Evolutionary conservation across 2,113 vertebrate genomes (phyloP), one percentile per base, ranked within the genome.

Genomic region (Cygnus atratus): DNA sequence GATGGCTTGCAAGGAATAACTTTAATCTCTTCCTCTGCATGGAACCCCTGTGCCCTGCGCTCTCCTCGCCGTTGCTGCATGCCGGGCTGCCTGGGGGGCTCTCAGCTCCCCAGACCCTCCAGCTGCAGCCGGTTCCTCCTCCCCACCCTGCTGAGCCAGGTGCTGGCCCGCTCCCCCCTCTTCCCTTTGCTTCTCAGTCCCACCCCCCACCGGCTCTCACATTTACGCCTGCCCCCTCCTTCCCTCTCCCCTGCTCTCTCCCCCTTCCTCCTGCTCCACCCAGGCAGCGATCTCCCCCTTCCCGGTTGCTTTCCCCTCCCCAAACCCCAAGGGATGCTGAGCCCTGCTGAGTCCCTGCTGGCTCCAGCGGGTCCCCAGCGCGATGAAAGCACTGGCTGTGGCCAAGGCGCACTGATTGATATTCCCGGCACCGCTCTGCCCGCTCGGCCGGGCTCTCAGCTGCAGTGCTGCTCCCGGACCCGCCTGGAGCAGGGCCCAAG

Each of bases 351-450:
- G 79, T 35, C 83, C 39, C 52, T 3, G 68, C 87, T 55, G 78
- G 87, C 93, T 90, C 73, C 17, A 3, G 31, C 15, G 29, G 87
- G 54, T 92, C 52, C 88, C 80, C 35, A 9, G 84, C 8, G 62
- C 24, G 11, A 91, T 96, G 94, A 93, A 97, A 95, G 92, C 90
- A 0, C 79, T 87, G 91, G 93, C 93, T 97, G 89, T 93, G 88
- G 95, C 95, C 96, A 87, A 92, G 84, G 33, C 26, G 1, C 10
- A 4, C 95, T 97, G 92, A 97, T 97, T 97, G 95, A 96, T 96
- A 97, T 97, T 97, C 97, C 92, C 91, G 44, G 95, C 97, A 96
- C 93, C 58, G 87, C 95, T 91, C 90, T 95, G 95, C 95, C 93
- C 26, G 70, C 94, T 93, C 92, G 29, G 86, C 90, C 13, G 5